Evolutionary conservation across 1,140 invertebrate genomes (phyloP), one percentile per base, ranked within the genome.

Genomic region (Drosophila setifemur): DNA sequence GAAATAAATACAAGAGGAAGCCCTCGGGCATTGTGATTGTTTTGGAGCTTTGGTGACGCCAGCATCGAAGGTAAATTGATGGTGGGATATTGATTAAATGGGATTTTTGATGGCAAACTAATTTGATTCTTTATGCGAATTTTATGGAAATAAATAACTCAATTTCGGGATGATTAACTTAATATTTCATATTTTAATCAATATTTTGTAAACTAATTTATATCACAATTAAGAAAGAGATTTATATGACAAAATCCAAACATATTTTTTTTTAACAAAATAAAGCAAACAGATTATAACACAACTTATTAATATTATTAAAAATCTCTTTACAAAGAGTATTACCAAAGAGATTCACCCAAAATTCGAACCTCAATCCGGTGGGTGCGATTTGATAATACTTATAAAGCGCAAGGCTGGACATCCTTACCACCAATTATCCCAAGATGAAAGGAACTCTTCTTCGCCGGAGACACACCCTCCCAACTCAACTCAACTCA

Each of bases 391-490:
- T 67, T 67, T 53, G 63, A 67, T 67, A 67, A 67, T 67, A 67
- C 61, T 67, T 67, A 43, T 53, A 66, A 67, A 64, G 58, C 63
- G 58, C 58, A 67, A 23, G 44, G 45, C 63, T 71, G 53, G 67
- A 70, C 66, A 49, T 70, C 67, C 35, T 33, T 42, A 71, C 53
- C 63, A 67, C 61, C 61, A 70, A 71, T 71, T 71, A 71, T 60
- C 37, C 68, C 9, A 42, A 71, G 68, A 71, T 70, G 67, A 70
- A 70, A 57, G 66, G 45, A 48, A 69, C 64, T 68, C 44, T 58
- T 61, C 49, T 71, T 43, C 67, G 37, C 44, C 43, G 58, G 33
- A 47, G 73, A 82, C 78, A 82, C 78, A 67, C 79, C 78, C 79
- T 82, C 75, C 64, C 70, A 66, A 16, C 42, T 54, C 53, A 75